These are phyloP conservation scores for Acanthacorydalis orientalis DNA, from an alignment of 2,888 invertebrate species.

Conservation along the genomic window DNA sequence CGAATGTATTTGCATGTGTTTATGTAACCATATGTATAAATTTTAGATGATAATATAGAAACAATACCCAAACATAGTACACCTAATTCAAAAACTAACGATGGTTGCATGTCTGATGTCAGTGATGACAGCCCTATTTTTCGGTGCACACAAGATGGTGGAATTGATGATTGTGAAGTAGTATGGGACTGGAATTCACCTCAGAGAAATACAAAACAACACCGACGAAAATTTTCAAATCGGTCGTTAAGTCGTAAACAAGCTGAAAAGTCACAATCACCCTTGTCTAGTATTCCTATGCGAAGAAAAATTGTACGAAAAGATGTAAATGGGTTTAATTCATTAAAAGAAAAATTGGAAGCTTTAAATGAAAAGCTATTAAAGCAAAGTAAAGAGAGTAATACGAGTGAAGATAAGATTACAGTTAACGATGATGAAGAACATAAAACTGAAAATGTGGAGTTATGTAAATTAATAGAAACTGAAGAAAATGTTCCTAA, in stretches of 20 bases:
- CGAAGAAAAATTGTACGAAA: not conserved
- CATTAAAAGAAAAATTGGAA: constrained; percentile 1
- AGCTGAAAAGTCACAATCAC: not conserved
- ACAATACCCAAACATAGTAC: too few species aligned
- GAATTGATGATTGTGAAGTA: constrained; percentile 23
- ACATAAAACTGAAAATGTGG: not conserved
- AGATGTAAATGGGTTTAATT: not conserved
- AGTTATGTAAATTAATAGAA: not conserved
- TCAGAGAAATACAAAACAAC: constrained; percentile 6
- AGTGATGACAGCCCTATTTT: constrained; percentile 7
- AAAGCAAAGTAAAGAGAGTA: not conserved
- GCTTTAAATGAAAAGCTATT: constrained; percentile 1
- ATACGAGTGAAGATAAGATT: not conserved
- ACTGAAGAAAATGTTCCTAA: too few species aligned
- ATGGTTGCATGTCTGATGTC: too few species aligned
- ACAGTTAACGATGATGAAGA: not conserved
- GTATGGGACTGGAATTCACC: constrained; percentile 33
- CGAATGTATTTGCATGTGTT: too few species aligned
- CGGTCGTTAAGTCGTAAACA: not conserved
- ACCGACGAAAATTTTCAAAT: not conserved
- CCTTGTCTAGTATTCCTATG: not conserved
- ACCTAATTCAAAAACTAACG: too few species aligned
- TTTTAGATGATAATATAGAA: too few species aligned
- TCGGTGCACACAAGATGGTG: constrained; percentile 25
- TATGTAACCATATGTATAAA: too few species aligned